Conservation (phyloP, 2,113 vertebrate genomes). For the Sciurus niger region DNA sequence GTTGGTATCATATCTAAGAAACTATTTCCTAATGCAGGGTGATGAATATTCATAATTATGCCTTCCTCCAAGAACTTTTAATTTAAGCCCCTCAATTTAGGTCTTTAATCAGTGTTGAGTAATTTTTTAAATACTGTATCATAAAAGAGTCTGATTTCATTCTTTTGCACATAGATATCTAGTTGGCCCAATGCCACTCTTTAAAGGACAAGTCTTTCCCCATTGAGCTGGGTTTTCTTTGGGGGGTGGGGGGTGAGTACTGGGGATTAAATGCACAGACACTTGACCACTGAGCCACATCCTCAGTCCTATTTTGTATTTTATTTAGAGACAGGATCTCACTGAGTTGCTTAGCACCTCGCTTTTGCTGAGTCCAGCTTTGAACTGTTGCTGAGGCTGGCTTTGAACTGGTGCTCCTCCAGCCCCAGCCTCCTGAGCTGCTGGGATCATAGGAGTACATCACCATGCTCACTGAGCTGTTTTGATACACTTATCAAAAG, state of each 20-base stretch:
- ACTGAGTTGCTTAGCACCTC: too few species aligned
- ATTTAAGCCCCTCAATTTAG: neutral
- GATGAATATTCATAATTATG: neutral
- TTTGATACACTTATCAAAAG: neutral
- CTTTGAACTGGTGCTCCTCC: too few species aligned
- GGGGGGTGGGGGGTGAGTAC: too few species aligned
- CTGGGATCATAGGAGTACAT: too few species aligned
- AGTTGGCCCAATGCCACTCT: neutral
- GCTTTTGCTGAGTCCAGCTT: too few species aligned
- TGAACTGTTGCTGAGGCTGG: too few species aligned
- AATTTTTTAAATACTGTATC: too few species aligned
- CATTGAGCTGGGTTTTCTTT: neutral
- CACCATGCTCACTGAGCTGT: neutral
- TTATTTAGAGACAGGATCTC: too few species aligned
- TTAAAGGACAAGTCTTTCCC: neutral
- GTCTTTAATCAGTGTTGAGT: neutral
- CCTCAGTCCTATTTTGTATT: too few species aligned
- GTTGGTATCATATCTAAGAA: neutral
- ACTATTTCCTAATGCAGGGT: neutral
- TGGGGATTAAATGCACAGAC: too few species aligned
- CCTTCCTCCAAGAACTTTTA: neutral
- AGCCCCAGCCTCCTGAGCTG: too few species aligned
- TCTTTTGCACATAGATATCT: neutral
- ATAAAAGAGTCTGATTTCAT: neutral
- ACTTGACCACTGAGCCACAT: too few species aligned